A percentile compares a stretch with the other conserved stretches of the same genome.
Conservation (phyloP, 1,140 invertebrate species). For the Adelges cooleyi region DNA sequence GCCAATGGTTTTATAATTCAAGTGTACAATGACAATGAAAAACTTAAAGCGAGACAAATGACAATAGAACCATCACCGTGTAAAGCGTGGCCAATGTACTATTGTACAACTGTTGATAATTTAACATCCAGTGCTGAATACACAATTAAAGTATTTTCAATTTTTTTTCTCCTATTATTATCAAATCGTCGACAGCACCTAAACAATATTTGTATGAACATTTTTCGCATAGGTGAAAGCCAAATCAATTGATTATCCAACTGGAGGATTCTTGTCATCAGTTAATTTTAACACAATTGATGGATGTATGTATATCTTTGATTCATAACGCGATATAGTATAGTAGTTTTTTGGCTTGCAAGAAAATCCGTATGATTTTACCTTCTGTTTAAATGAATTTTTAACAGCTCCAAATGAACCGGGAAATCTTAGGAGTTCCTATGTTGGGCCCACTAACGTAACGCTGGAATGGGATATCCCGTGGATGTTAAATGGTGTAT, state of each 20-base stretch:
- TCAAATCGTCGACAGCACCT: not conserved
- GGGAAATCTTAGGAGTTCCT: not conserved
- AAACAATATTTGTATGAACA: not conserved
- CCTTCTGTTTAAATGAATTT: not conserved
- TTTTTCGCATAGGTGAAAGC: constrained; percentile 3
- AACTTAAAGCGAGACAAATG: not conserved
- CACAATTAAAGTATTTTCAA: not conserved
- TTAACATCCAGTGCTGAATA: not conserved
- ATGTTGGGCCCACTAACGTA: not conserved
- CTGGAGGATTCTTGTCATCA: not conserved
- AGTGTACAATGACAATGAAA: not conserved
- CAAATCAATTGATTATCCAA: not conserved
- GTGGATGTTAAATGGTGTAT: no score
- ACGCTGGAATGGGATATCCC: not conserved
- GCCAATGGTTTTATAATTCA: not conserved
- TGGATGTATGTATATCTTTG: not conserved
- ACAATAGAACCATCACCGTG: not conserved
- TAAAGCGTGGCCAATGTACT: not conserved
- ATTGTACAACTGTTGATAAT: not conserved
- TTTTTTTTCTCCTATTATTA: not conserved
- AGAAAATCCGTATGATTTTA: no score
- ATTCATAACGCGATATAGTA: no score
- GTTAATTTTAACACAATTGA: not conserved
- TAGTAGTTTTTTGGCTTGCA: no score
- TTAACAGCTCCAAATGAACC: not conserved